Percentiles rank a stretch among this genome's conserved stretches.
These are phyloP conservation scores for Rhogogaster chlorosoma DNA, from an alignment of 2,888 invertebrate genomes.

Conservation along the genomic window DNA sequence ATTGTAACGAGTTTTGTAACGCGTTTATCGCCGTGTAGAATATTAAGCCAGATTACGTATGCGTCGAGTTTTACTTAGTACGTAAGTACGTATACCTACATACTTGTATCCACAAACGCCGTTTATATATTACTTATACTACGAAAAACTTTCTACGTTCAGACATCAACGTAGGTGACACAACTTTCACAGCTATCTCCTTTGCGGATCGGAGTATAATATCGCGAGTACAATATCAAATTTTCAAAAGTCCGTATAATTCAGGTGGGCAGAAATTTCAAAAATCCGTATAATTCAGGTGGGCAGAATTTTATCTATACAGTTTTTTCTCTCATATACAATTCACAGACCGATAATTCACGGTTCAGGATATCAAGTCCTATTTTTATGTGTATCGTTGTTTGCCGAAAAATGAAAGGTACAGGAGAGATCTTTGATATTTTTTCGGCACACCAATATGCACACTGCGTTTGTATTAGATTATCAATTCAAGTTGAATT, in stretches of 20 bases:
- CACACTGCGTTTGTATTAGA: background rate
- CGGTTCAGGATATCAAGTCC: background rate
- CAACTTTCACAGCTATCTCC: conserved; percentile 64
- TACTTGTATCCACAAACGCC: background rate
- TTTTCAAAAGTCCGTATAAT: background rate
- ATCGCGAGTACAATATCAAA: background rate
- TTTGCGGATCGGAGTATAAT: conserved; percentile 54
- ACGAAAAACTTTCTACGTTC: conserved; percentile 59
- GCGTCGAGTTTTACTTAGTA: conserved; percentile 34
- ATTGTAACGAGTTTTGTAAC: conserved; percentile 66
- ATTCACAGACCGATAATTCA: background rate
- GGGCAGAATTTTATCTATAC: background rate
- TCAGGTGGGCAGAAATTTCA: background rate
- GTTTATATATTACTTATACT: conserved; percentile 8
- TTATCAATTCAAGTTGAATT: conserved; percentile 28
- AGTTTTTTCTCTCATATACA: background rate
- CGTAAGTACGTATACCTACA: background rate
- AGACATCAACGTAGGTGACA: conserved; percentile 59
- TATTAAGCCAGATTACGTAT: conserved; percentile 66
- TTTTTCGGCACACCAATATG: conserved; percentile 3
- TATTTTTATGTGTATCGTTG: background rate
- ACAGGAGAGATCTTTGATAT: conserved; percentile 38
- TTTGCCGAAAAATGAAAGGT: conserved; percentile 43
- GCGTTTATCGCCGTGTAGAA: conserved; percentile 64
- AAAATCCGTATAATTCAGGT: background rate